phyloP scores from a whole-genome alignment of 1,140 invertebrate species.

The Drosophila hydei region DNA sequence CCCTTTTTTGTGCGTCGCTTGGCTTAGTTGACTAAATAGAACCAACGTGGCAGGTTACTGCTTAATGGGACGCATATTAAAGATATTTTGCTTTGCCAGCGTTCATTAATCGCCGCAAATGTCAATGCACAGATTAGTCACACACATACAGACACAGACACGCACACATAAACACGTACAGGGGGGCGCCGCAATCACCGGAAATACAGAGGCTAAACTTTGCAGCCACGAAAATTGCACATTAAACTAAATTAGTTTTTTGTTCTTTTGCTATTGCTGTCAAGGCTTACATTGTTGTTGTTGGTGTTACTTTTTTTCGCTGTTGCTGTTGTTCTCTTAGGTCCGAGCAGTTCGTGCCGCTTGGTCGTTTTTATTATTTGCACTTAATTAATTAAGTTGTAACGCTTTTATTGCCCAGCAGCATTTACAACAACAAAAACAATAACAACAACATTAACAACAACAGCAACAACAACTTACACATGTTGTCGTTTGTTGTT shows the following conservation, averaged over 20 bases:
- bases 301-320: slow-evolving; percentile 8
- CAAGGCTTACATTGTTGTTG: slow-evolving; percentile 10
- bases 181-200: slow-evolving; percentile 39
- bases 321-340: slow-evolving; percentile 28
- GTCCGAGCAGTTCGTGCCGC: slow-evolving; percentile 58
- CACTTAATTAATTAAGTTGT: slow-evolving; percentile 82
- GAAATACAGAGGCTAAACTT: slow-evolving; percentile 55
- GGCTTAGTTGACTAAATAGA: slow-evolving; percentile 3
- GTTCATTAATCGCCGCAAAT: slow-evolving; percentile 75
- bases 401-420: slow-evolving; percentile 76
- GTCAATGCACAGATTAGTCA: slow-evolving; percentile 66
- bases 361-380: slow-evolving; percentile 82
- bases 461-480: slow-evolving; percentile 9
- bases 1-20: too few relatives aligned
- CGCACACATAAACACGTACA: neutral
- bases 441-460: too few relatives aligned
- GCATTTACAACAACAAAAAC: slow-evolving; percentile 40
- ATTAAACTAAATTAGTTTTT: slow-evolving; percentile 83
- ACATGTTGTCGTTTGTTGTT: neutral
- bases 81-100: slow-evolving; percentile 47
- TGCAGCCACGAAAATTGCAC: slow-evolving; percentile 81
- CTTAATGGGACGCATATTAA: slow-evolving; percentile 68
- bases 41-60: neutral
- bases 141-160: slow-evolving; percentile 18
- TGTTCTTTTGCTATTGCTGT: slow-evolving; percentile 34